Conservation (phyloP, 2,797 vertebrate species). For the Crocidura indochinensis region DNA sequence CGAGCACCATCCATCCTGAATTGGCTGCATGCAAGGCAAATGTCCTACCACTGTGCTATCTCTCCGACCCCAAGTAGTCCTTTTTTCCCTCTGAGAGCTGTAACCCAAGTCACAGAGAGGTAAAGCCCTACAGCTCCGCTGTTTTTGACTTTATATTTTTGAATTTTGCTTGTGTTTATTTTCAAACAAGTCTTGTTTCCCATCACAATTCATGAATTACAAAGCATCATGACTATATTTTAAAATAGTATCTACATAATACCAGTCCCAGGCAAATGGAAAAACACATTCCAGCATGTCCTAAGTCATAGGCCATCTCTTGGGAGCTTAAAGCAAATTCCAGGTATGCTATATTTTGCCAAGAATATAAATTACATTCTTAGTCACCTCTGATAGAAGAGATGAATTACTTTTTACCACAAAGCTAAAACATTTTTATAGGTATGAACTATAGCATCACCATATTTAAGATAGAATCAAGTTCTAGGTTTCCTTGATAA, state of each 20-base stretch:
- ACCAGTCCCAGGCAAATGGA: not conserved
- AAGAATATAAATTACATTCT: not conserved
- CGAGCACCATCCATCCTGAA: too few relatives aligned
- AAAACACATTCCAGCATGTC: not conserved
- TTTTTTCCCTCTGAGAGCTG: too few relatives aligned
- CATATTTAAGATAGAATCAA: not conserved
- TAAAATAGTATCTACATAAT: not conserved
- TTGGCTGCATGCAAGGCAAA: too few relatives aligned
- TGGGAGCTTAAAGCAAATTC: conserved; percentile 1
- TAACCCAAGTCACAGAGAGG: not conserved
- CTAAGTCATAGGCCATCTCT: not conserved
- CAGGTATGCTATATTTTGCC: not conserved
- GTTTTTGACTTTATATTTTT: not conserved
- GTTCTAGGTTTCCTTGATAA: not conserved
- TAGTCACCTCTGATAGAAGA: not conserved
- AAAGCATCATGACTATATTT: not conserved
- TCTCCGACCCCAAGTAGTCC: too few relatives aligned
- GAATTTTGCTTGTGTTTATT: not conserved
- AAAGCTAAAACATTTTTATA: not conserved
- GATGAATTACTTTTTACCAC: not conserved
- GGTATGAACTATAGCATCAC: not conserved
- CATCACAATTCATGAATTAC: not conserved
- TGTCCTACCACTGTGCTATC: too few relatives aligned
- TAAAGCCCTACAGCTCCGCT: not conserved
- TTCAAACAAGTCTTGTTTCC: conserved; percentile 1